Percentiles rank a stretch among this genome's conserved stretches.
phyloP scores from a whole-genome alignment of 2,797 vertebrate genomes.

The Poecilia wingei region DNA sequence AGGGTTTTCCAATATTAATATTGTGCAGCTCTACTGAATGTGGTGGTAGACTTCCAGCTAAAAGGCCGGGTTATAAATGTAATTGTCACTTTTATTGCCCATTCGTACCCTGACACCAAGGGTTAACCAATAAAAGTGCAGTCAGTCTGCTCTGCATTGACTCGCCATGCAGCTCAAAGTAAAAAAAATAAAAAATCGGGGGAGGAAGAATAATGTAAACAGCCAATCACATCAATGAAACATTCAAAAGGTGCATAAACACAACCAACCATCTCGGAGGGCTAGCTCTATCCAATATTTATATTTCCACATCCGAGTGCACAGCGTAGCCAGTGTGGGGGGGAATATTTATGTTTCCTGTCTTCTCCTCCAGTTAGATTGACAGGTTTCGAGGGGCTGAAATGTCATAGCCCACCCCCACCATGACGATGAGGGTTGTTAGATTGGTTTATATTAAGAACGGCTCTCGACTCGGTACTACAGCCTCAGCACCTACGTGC shows the following conservation, averaged over 20 bases:
- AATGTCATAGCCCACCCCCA: constrained; percentile 46
- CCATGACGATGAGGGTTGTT: constrained; percentile 32
- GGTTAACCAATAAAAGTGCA: not conserved
- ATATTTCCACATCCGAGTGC: constrained; percentile 59
- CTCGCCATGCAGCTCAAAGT: not conserved
- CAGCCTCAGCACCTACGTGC: constrained; percentile 28
- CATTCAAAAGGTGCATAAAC: constrained; percentile 72
- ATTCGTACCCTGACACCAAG: not conserved
- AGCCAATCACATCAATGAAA: constrained; percentile 70
- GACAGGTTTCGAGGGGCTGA: constrained; percentile 48
- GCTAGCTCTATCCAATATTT: constrained; percentile 68
- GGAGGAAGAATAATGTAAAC: constrained; percentile 43
- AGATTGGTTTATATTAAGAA: constrained; percentile 54
- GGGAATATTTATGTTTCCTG: constrained; percentile 66
- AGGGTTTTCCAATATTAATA: not conserved
- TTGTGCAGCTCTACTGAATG: not conserved
- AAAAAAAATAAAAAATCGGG: not conserved
- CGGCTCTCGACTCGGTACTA: constrained; percentile 24
- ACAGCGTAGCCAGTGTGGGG: constrained; percentile 31
- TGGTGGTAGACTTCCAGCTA: not conserved
- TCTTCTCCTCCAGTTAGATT: constrained; percentile 64
- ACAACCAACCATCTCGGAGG: constrained; percentile 58
- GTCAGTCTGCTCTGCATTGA: not conserved
- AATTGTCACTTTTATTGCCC: not conserved
- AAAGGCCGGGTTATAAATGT: not conserved